Evolutionary conservation across 2,888 invertebrate genomes (phyloP).

Genomic region (Leptinotarsa juncta): DNA sequence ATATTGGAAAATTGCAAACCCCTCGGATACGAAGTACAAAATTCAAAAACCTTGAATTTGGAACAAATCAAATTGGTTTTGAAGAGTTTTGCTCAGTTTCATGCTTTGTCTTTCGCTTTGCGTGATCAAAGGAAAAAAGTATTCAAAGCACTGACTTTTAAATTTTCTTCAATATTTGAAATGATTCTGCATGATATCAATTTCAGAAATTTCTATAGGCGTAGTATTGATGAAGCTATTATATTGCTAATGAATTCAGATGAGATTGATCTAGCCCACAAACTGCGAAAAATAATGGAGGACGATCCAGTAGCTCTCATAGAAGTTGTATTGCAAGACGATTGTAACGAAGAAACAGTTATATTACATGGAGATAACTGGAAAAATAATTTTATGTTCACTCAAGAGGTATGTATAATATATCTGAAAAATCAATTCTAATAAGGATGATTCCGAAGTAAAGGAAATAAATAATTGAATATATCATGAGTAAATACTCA

Average conservation of each 20-base stretch:
- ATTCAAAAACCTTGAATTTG: constrained; percentile 50
- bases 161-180: constrained; percentile 10
- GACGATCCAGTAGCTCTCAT: constrained; percentile 16
- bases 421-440: no score
- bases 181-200: background rate
- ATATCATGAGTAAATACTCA: no score
- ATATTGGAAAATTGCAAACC: constrained; percentile 52
- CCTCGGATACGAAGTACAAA: constrained; percentile 46
- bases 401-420: constrained; percentile 29
- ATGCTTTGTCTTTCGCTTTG: constrained; percentile 41
- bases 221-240: constrained; percentile 9
- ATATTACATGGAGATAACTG: constrained; percentile 41
- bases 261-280: constrained; percentile 21
- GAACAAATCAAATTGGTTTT: constrained; percentile 53
- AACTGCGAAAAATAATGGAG: constrained; percentile 10
- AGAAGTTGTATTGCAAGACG: constrained; percentile 4
- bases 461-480: no score
- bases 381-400: constrained; percentile 42
- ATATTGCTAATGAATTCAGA: constrained; percentile 9
- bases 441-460: no score
- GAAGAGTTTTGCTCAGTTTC: constrained; percentile 33
- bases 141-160: constrained; percentile 26
- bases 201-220: constrained; percentile 12
- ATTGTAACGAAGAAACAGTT: constrained; percentile 25
- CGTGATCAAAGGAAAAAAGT: constrained; percentile 27